Evolutionary conservation across 2,888 invertebrate species (phyloP).

Genomic region (Leptodirus hochenwartii): DNA sequence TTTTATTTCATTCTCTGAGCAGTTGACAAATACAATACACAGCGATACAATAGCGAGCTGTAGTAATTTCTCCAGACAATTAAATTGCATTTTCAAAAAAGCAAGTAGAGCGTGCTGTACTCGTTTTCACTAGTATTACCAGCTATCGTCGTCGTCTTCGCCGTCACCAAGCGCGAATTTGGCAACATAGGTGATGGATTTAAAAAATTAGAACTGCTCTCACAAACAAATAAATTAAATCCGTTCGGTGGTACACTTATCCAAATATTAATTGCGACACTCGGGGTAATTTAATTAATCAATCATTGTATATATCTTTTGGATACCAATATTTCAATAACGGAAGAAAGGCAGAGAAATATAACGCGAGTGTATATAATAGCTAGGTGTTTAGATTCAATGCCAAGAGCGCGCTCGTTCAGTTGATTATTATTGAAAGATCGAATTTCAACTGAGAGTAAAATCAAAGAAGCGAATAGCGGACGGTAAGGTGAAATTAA

Average conservation of each 20-base stretch:
- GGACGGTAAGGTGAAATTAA: too few species aligned
- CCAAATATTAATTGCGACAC: too few species aligned
- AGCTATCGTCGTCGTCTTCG: conserved; percentile 11
- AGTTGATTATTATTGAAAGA: conserved; percentile 9
- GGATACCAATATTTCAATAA: too few species aligned
- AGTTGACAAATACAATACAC: conserved; percentile 17
- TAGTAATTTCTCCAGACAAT: conserved; percentile 22
- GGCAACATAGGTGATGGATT: too few species aligned
- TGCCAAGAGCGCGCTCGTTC: neutral
- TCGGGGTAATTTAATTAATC: too few species aligned
- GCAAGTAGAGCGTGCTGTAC: too few species aligned
- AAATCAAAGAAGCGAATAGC: conserved; percentile 20
- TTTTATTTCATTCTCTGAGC: conserved; percentile 24
- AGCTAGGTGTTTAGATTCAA: neutral
- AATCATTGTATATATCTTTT: too few species aligned
- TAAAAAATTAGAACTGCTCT: too few species aligned
- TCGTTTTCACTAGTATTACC: conserved; percentile 18
- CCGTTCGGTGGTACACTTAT: too few species aligned
- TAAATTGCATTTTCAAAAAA: conserved; percentile 22
- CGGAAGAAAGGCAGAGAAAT: conserved; percentile 1
- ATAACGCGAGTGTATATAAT: neutral
- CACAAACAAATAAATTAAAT: too few species aligned
- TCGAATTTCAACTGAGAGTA: conserved; percentile 20
- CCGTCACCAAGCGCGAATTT: conserved; percentile 6
- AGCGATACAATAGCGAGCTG: conserved; percentile 18